Evolutionary conservation across 2,888 invertebrate species (phyloP).

Genomic region (Orthosia gracilis): DNA sequence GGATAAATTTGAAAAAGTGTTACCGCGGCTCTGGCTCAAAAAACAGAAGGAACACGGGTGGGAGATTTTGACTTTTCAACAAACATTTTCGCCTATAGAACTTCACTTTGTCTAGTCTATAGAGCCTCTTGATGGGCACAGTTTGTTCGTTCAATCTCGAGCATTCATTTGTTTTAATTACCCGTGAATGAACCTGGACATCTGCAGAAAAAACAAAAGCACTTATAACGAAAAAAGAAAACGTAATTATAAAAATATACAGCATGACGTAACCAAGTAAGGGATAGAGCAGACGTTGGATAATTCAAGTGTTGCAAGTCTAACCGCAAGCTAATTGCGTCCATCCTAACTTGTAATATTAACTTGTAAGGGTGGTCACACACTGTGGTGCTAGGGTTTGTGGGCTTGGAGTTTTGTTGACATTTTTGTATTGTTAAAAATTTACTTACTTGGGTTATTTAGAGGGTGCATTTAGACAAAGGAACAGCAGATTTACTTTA

Average conservation of each 20-base stretch:
- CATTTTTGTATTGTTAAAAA: neutral
- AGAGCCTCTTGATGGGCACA: neutral
- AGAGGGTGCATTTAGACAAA: neutral
- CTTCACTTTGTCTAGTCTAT: no score
- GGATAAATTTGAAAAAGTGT: no score
- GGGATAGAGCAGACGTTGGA: constrained; percentile 67
- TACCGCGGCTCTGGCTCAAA: no score
- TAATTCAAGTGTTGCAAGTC: constrained; percentile 82
- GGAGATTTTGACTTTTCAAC: no score
- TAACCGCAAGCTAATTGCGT: constrained; percentile 88
- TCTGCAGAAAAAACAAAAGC: constrained; percentile 20
- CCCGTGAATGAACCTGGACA: neutral
- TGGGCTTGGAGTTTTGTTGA: neutral
- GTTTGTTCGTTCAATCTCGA: neutral
- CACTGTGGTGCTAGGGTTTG: constrained; percentile 35
- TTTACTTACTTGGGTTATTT: no score
- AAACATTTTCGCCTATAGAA: no score
- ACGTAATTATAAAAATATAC: constrained; percentile 51
- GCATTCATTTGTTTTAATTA: constrained; percentile 2
- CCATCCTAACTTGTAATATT: constrained; percentile 86
- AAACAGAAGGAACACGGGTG: no score
- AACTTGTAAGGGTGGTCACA: constrained; percentile 69
- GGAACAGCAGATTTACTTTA: no score
- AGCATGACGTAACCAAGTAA: constrained; percentile 63
- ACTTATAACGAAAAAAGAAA: constrained; percentile 40